These are phyloP conservation scores for Venturia canescens DNA, from an alignment of 1,140 invertebrate species.

Conservation along the genomic window DNA sequence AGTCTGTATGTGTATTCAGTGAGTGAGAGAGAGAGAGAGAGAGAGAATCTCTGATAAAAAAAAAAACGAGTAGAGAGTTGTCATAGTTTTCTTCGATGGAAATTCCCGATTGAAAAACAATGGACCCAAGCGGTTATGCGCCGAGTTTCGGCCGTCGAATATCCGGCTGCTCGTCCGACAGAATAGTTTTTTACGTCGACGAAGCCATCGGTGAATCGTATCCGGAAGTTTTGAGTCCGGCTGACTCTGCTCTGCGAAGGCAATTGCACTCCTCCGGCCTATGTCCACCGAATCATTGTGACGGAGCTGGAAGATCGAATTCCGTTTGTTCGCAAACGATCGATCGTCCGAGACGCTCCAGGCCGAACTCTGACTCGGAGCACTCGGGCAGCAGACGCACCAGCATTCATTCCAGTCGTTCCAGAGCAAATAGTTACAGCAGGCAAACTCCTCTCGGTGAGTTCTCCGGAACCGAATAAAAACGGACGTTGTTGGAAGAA, in stretches of 20 bases:
- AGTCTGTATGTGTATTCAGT: neutral
- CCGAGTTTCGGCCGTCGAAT: slow-evolving; percentile 47
- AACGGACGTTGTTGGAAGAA: too few relatives aligned
- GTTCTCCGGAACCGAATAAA: neutral
- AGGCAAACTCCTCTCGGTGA: slow-evolving; percentile 71
- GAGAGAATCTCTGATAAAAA: neutral
- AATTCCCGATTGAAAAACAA: slow-evolving; percentile 38
- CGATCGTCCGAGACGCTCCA: slow-evolving; percentile 57
- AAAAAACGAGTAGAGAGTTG: neutral
- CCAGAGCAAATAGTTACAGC: slow-evolving; percentile 67
- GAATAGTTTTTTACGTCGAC: slow-evolving; percentile 66
- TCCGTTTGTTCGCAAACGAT: slow-evolving; percentile 59
- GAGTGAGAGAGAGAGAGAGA: neutral
- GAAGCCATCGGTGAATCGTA: slow-evolving; percentile 46
- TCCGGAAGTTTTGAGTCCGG: slow-evolving; percentile 33
- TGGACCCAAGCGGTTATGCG: slow-evolving; percentile 48
- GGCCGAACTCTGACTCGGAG: slow-evolving; percentile 59
- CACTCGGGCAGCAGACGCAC: slow-evolving; percentile 62
- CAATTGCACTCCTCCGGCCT: slow-evolving; percentile 44
- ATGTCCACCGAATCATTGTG: slow-evolving; percentile 47
- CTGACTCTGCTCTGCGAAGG: slow-evolving; percentile 48
- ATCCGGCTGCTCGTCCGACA: slow-evolving; percentile 60
- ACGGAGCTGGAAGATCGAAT: slow-evolving; percentile 54
- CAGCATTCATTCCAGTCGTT: slow-evolving; percentile 63
- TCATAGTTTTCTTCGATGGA: neutral